Evolutionary conservation across 2,888 invertebrate genomes (phyloP).

Genomic region (Dilophus febrilis): DNA sequence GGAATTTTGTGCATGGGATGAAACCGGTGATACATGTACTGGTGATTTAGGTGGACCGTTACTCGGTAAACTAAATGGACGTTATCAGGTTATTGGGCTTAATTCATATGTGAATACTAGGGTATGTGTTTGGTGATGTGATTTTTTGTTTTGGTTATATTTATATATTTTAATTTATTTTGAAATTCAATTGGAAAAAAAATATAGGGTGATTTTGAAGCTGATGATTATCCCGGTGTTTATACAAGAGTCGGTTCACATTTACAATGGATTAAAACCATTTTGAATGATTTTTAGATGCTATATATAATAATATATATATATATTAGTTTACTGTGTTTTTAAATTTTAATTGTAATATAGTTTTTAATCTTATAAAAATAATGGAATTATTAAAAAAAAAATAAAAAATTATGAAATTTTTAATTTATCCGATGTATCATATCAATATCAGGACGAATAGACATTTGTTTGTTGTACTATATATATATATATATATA

Average conservation of each 20-base stretch:
- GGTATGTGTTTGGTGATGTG: slow-evolving; percentile 1
- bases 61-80: slow-evolving; percentile 8
- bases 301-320: too few species aligned
- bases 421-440: too few species aligned
- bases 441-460: too few species aligned
- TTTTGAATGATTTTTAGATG: background rate
- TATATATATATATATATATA: too few species aligned
- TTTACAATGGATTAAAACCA: slow-evolving; percentile 11
- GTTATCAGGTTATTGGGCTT: slow-evolving; percentile 11
- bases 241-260: slow-evolving; percentile 12
- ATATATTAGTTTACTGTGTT: too few species aligned
- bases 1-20: slow-evolving; percentile 14
- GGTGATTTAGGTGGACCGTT: slow-evolving; percentile 13
- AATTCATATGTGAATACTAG: slow-evolving; percentile 10
- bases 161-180: too few species aligned
- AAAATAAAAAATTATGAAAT: too few species aligned
- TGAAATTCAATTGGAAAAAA: too few species aligned
- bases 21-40: slow-evolving; percentile 12
- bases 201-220: slow-evolving; percentile 8
- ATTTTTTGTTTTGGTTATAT: slow-evolving; percentile 1
- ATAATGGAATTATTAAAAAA: too few species aligned
- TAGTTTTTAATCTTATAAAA: too few species aligned
- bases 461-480: too few species aligned
- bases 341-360: too few species aligned
- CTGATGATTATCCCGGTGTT: slow-evolving; percentile 11